Evolutionary conservation across 1,140 invertebrate genomes (phyloP), one percentile per base, ranked within the genome.

Genomic region (Drosophila takahashii): DNA sequence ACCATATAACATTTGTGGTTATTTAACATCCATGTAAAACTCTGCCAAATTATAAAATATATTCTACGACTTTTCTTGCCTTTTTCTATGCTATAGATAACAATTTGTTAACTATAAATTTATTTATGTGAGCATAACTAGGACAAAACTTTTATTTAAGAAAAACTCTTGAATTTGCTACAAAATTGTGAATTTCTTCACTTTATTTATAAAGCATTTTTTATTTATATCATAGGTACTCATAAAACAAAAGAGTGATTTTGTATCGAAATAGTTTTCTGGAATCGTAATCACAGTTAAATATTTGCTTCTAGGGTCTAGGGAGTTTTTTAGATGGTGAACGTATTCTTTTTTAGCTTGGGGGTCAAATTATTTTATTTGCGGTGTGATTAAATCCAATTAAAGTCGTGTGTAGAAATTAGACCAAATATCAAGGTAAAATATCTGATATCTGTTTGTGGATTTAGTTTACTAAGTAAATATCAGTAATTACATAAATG

Each of bases 281-380:
- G 11, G 13, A 37, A 37, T 37, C 36, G 36, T 37, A n/a, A 37
- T 3, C 13, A 13, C 36, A 13, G 10, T n/a, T 1, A 13, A 37
- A 11, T 37, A 4, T 13, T 13, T n/a, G 13, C 4, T 47, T 47
- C n/a, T 13, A 39, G 42, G 32, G 34, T 48, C 62, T 29, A 39
- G 62, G 16, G 57, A 66, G 48, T 47, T 39, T 41, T 10, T 66
- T n/a, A n/a, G n/a, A n/a, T n/a, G n/a, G n/a, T n/a, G n/a, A n/a
- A n/a, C n/a, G n/a, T n/a, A n/a, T 61, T 62, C 13, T 8, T 34
- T 39, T 66, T 26, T 16, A 3, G 13, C 13, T 37, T 13, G 13
- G 26, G n/a, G 62, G 56, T 48, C 3, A 32, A 32, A 32, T 22
- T 18, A 11, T 61, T 37, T 37, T 4, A n/a, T 37, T 13, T 11